Evolutionary conservation across 2,113 vertebrate genomes (phyloP).

Genomic region (Varanus salvator): DNA sequence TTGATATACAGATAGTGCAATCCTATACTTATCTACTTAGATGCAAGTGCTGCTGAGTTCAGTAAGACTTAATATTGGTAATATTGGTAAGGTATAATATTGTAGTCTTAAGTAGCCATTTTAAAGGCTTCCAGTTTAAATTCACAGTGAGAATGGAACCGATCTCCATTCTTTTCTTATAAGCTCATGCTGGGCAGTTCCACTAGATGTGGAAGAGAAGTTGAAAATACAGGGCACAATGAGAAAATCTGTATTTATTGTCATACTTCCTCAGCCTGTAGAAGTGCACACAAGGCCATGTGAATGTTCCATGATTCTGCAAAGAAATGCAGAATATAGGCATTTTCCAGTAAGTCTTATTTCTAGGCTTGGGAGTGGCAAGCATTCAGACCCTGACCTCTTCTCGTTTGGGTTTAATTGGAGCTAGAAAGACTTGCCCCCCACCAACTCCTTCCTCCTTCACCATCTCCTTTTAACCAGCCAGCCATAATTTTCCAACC

Average conservation of each 20-base stretch:
- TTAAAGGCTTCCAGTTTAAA: neutral
- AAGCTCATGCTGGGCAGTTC: neutral
- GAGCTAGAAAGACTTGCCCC: no score
- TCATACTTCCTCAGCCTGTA: neutral
- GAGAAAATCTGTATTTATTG: neutral
- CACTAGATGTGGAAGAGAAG: neutral
- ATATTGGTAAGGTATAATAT: no score
- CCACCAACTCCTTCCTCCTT: no score
- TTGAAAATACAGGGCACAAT: neutral
- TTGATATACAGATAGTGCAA: neutral
- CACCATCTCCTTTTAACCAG: no score
- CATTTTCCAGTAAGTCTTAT: no score
- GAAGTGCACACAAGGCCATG: neutral
- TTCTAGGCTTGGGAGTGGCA: no score
- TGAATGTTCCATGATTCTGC: neutral
- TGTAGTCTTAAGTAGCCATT: neutral
- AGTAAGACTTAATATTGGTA: no score
- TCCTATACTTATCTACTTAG: no score
- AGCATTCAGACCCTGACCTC: no score
- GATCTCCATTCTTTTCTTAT: neutral
- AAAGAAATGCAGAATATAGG: neutral
- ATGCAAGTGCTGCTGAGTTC: no score
- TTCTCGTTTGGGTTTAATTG: no score
- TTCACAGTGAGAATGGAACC: neutral
- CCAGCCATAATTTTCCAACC: no score